These are phyloP conservation scores for Mnemiopsis leidyi DNA, from an alignment of 37 sponge, comb jelly and placozoan genomes.

Conservation along the genomic window DNA sequence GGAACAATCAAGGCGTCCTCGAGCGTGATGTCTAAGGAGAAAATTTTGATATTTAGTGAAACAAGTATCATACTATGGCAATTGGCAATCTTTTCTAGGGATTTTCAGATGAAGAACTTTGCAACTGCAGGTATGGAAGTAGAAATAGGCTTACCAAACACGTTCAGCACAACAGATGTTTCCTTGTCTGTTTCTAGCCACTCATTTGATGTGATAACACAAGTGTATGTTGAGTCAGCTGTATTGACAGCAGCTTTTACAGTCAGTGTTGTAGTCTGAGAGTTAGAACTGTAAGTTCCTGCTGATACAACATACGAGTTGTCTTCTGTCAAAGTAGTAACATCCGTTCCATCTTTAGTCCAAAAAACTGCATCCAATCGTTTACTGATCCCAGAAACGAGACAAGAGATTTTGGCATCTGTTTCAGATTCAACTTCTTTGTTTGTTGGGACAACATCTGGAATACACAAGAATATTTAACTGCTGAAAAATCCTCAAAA, in stretches of 20 bases:
- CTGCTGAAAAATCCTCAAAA: too few relatives aligned
- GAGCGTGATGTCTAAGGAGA: too few relatives aligned
- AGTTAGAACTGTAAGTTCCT: background rate
- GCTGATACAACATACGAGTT: background rate
- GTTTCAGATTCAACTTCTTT: background rate
- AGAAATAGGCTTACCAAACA: too few relatives aligned
- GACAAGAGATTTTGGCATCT: background rate
- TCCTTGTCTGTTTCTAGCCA: background rate
- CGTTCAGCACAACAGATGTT: background rate
- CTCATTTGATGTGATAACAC: background rate
- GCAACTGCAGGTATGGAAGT: background rate
- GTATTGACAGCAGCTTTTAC: background rate
- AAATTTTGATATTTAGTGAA: too few relatives aligned
- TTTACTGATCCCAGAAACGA: background rate
- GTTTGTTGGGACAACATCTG: background rate
- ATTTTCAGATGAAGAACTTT: background rate
- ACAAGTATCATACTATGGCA: too few relatives aligned
- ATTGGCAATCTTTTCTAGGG: too few relatives aligned
- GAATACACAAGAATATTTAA: too few relatives aligned
- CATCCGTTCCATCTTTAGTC: background rate
- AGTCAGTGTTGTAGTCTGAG: background rate
- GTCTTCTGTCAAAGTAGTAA: background rate
- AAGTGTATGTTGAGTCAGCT: background rate
- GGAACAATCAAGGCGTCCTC: too few relatives aligned
- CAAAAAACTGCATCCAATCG: conserved; percentile 20